Percentiles rank a stretch among this genome's conserved stretches.
Conservation (phyloP, 2,797 vertebrate species). For the Chrosomus eos region DNA sequence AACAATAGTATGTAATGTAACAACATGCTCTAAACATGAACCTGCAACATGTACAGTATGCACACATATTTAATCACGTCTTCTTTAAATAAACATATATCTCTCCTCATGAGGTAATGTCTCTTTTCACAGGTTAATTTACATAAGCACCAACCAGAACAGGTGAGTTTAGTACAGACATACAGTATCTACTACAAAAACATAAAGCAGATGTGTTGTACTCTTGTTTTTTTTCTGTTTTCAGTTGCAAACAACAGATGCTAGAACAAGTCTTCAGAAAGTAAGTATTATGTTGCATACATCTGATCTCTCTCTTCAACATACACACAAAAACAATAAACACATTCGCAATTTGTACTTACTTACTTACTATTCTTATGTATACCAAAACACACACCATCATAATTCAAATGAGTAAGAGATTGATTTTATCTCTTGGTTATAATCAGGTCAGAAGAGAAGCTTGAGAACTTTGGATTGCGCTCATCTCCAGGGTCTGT, state of each 20-base stretch:
- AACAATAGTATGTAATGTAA: too few relatives aligned
- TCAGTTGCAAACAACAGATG: background rate
- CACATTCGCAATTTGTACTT: background rate
- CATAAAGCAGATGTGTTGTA: background rate
- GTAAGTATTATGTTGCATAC: background rate
- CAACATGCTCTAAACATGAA: too few relatives aligned
- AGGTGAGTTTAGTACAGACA: conserved; percentile 16
- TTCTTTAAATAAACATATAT: too few relatives aligned
- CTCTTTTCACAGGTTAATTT: conserved; percentile 15
- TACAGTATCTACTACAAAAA: background rate
- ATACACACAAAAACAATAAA: background rate
- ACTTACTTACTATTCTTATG: background rate
- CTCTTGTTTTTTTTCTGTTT: background rate
- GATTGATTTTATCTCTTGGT: background rate
- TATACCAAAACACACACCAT: background rate
- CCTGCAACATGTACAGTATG: too few relatives aligned
- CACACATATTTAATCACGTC: too few relatives aligned
- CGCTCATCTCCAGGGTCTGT: background rate
- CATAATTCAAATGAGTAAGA: background rate
- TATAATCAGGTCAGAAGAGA: background rate
- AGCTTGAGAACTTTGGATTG: background rate
- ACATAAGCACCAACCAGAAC: background rate
- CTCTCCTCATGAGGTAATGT: background rate
- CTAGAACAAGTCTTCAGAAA: background rate
- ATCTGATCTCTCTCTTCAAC: background rate